Conservation (phyloP, 2,797 vertebrate species). For the Coregonus sp. region DNA sequence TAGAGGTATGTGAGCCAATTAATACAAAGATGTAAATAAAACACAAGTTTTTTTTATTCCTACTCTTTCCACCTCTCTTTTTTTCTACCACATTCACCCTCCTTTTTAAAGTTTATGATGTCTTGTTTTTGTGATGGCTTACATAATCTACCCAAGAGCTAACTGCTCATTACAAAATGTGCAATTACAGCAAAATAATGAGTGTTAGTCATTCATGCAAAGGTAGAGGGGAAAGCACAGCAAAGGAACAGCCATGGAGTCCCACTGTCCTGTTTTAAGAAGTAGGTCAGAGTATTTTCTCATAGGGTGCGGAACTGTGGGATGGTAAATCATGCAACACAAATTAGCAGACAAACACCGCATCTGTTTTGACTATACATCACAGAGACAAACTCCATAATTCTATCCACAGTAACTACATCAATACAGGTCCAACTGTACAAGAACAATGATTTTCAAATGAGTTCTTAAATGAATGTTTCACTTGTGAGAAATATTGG, state of each 20-base stretch:
- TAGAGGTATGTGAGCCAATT: neutral
- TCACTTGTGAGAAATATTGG: neutral
- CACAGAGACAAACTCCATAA: neutral
- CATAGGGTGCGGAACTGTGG: neutral
- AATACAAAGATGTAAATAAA: neutral
- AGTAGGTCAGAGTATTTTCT: conserved; percentile 6
- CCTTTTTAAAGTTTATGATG: neutral
- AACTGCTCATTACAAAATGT: neutral
- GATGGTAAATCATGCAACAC: conserved; percentile 7
- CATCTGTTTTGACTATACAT: neutral
- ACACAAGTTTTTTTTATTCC: neutral
- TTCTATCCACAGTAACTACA: neutral
- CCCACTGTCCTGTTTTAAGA: conserved; percentile 3
- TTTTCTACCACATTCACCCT: neutral
- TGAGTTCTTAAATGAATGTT: conserved; percentile 14
- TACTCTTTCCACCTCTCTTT: neutral
- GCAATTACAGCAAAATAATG: neutral
- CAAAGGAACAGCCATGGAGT: neutral
- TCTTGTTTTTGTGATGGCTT: neutral
- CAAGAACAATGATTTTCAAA: neutral
- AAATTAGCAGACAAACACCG: neutral
- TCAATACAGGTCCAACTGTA: conserved; percentile 22
- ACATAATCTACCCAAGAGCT: neutral
- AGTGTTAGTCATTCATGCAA: neutral
- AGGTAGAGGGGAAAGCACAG: neutral